These are phyloP conservation scores for Rhodinocichla rosea DNA, from an alignment of 2,113 vertebrate genomes.

Conservation along the genomic window DNA sequence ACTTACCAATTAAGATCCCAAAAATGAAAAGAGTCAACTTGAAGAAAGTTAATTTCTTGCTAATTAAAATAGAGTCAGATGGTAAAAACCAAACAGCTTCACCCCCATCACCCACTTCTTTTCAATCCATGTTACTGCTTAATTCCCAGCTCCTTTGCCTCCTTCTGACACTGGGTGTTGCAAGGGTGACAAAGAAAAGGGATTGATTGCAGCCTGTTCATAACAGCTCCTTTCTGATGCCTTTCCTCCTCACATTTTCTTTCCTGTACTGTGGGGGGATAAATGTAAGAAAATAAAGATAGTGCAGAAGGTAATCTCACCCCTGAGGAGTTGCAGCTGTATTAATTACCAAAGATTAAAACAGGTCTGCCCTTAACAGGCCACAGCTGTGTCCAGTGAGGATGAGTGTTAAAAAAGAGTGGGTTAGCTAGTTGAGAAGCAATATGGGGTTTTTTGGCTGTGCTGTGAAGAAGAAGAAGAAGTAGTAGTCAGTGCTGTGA, in stretches of 20 bases:
- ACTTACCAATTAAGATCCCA: background rate
- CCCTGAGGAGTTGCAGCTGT: too few relatives aligned
- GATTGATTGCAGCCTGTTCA: background rate
- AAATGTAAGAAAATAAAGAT: too few relatives aligned
- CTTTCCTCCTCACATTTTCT: background rate
- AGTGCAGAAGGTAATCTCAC: too few relatives aligned
- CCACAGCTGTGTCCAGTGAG: too few relatives aligned
- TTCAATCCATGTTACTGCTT: background rate
- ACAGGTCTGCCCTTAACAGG: too few relatives aligned
- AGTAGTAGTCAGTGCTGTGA: too few relatives aligned
- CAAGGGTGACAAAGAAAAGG: background rate
- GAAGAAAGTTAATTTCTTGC: background rate
- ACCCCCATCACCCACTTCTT: rapidly evolving
- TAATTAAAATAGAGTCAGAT: background rate
- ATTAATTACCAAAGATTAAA: too few relatives aligned
- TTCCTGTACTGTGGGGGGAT: background rate
- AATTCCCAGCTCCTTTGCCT: background rate
- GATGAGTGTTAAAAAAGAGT: too few relatives aligned
- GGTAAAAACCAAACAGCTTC: background rate
- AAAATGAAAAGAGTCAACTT: background rate
- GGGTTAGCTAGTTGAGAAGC: too few relatives aligned
- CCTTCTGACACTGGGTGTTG: rapidly evolving
- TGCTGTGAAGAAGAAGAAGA: too few relatives aligned
- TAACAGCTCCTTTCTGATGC: background rate
- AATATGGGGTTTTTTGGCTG: too few relatives aligned